These are phyloP conservation scores for Phymorhynchus buccinoides DNA, from an alignment of 1,140 invertebrate species.

Conservation along the genomic window DNA sequence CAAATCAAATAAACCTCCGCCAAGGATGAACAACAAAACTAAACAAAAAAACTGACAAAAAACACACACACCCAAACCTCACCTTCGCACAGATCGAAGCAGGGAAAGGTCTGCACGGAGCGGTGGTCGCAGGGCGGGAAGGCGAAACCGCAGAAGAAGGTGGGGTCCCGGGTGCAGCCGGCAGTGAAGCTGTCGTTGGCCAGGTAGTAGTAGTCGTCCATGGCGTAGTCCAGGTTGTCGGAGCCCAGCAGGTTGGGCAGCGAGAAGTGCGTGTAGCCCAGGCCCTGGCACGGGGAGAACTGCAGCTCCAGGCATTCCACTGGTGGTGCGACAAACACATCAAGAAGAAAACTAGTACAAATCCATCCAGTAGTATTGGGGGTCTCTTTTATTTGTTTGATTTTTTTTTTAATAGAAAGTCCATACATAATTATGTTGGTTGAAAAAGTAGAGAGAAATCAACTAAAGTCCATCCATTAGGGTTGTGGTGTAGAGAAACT, in stretches of 20 bases:
- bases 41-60: neutral
- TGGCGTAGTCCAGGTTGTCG: neutral
- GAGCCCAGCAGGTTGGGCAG: slow-evolving; percentile 15
- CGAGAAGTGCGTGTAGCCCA: slow-evolving; percentile 29
- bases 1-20: neutral
- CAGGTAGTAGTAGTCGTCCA: neutral
- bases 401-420: too few relatives aligned
- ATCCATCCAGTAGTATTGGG: too few relatives aligned
- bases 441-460: neutral
- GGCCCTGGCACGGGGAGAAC: neutral
- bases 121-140: slow-evolving; percentile 31
- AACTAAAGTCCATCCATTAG: too few relatives aligned
- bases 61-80: slow-evolving; percentile 19
- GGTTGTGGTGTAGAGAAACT: too few relatives aligned
- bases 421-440: neutral
- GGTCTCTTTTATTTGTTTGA: neutral
- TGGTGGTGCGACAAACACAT: neutral
- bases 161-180: slow-evolving; percentile 38
- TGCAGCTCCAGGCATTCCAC: slow-evolving; percentile 4
- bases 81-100: slow-evolving; percentile 35
- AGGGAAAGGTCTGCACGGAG: slow-evolving; percentile 1
- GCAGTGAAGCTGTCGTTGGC: slow-evolving; percentile 22
- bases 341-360: neutral
- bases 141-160: slow-evolving; percentile 39
- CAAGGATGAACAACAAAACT: neutral